Base-by-base conservation (phyloP, 2,113 vertebrate species). In the Balaeniceps rex region DNA sequence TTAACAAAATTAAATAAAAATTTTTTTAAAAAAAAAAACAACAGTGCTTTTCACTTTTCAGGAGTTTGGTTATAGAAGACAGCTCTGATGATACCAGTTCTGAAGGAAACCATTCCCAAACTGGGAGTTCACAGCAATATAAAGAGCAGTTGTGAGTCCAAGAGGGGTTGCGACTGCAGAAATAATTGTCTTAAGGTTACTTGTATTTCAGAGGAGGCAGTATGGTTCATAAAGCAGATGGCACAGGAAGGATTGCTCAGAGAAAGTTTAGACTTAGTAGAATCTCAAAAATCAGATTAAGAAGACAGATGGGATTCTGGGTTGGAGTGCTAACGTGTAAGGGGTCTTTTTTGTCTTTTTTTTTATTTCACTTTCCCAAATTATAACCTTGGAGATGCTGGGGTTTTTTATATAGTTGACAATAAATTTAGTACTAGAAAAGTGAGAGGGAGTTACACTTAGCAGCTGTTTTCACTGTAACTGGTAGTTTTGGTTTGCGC, bases 221-320 rank as follows among this genome's bases (percentile, higher is more conserved):
- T 33, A 11, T 7, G 19, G 86, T 91, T 94, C 91, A 36, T 87
- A 80, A 88, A 96, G 88, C 97, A 97, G 95, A 97, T 96, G 93
- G 95, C 87, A 86, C 49, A 74, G 58, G 88, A 90, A 81, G 84
- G 93, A 82, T 97, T 96, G 78, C 78, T 96, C 54, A 88, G 76
- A 91, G 87, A 91, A 96, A 94, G 66, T 95, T 96, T 75, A 93
- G 86, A 63, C 26, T 97, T 96, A 92, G 82, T 93, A 88, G 93
- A 94, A 96, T 90, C 89, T 95, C 74, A 85, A 93, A 92, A 94
- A 93, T 95, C 83, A 88, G 88, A 95, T 96, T 97, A 94, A 92
- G 64, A 75, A 40, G 15, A 64, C 94, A 95, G 96, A 95, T 95
- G 89, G 93, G 70, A 69, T 94, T 90, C 65, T 96, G 77, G 75